phyloP scores from a whole-genome alignment of 2,797 vertebrate species.

The Poecilia velifera region DNA sequence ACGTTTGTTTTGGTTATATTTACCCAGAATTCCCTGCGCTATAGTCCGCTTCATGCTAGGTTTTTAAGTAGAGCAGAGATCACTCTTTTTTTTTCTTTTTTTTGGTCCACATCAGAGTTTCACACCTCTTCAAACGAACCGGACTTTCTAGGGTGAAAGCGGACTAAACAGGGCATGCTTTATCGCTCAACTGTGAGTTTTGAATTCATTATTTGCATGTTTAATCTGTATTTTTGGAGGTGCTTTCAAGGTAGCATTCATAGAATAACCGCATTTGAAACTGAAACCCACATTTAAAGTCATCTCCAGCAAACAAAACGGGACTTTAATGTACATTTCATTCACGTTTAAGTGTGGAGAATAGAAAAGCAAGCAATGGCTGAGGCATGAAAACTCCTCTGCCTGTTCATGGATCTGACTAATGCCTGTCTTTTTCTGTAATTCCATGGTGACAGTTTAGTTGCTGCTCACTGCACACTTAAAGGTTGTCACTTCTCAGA shows the following conservation, averaged over 20 bases:
- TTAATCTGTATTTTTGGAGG: neutral
- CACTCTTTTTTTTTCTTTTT: too few species aligned
- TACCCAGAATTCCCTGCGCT: too few species aligned
- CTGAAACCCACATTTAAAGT: conserved; percentile 12
- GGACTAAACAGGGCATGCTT: neutral
- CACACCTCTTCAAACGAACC: too few species aligned
- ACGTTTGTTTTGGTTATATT: too few species aligned
- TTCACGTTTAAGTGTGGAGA: conserved; percentile 11
- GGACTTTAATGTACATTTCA: conserved; percentile 21
- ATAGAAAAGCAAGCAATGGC: conserved; percentile 17
- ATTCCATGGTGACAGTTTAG: conserved; percentile 71
- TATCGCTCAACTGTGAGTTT: neutral
- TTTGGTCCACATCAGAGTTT: too few species aligned
- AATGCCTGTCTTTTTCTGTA: conserved; percentile 63
- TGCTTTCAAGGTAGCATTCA: neutral
- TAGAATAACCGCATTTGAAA: neutral
- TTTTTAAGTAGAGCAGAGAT: too few species aligned
- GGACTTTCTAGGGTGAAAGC: too few species aligned
- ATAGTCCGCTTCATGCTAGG: too few species aligned
- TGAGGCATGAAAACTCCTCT: conserved; percentile 28
- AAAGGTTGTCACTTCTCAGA: conserved; percentile 69
- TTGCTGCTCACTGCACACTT: conserved; percentile 59
- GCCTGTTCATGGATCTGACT: conserved; percentile 60
- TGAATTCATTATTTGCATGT: neutral
- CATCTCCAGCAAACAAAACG: neutral